Evolutionary conservation across 1,140 invertebrate species (phyloP).

Genomic region (Vollenhovia emeryi): DNA sequence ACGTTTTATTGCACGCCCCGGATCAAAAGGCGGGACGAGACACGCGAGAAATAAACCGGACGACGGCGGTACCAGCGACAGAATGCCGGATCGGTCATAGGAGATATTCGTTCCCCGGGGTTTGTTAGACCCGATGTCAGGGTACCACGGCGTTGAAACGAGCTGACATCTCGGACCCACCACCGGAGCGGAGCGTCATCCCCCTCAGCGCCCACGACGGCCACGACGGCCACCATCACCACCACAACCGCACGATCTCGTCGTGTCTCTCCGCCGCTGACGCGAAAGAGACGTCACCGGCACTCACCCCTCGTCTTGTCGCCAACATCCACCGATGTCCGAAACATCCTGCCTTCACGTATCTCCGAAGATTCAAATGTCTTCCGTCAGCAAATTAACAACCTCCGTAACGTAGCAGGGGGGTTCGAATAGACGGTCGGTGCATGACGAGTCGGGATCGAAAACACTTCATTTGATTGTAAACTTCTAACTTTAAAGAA

Average conservation of each 20-base stretch:
- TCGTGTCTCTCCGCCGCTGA: conserved; percentile 61
- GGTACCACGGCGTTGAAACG: conserved; percentile 79
- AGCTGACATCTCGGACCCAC: conserved; percentile 81
- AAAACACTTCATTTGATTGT: background rate
- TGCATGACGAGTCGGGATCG: background rate
- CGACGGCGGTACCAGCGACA: conserved; percentile 47
- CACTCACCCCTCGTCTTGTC: conserved; percentile 57
- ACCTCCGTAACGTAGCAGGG: background rate
- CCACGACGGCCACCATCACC: conserved; percentile 57
- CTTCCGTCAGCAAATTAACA: conserved; percentile 39
- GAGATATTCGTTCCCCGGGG: conserved; percentile 80
- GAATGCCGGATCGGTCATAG: conserved; percentile 75
- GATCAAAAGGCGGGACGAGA: conserved; percentile 1
- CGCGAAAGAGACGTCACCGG: conserved; percentile 69
- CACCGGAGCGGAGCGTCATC: conserved; percentile 65
- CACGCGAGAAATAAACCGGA: conserved; percentile 39
- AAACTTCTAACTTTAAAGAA: background rate
- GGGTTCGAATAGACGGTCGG: background rate
- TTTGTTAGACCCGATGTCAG: conserved; percentile 79
- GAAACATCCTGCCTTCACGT: conserved; percentile 35
- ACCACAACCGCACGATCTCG: conserved; percentile 57
- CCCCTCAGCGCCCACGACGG: conserved; percentile 68
- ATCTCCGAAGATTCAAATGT: conserved; percentile 47
- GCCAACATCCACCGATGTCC: conserved; percentile 48
- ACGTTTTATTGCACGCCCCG: conserved; percentile 17